Conservation (phyloP, 2,888 invertebrate genomes). For the Eulithis testata region DNA sequence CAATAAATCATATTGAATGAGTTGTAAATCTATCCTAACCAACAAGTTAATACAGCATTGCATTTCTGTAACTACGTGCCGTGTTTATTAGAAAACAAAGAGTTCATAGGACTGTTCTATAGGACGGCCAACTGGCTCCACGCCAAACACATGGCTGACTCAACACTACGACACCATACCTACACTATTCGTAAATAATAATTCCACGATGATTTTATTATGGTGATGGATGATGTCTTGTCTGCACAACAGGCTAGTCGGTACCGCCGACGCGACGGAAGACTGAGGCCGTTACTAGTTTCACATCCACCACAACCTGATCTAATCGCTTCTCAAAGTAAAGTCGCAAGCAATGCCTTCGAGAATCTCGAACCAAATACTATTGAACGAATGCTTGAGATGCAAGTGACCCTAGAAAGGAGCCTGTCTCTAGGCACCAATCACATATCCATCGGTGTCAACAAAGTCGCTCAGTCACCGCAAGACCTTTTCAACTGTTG, state of each 20-base stretch:
- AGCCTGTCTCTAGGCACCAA: slow-evolving; percentile 68
- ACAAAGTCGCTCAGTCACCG: slow-evolving; percentile 69
- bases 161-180: slow-evolving; percentile 58
- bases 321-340: slow-evolving; percentile 55
- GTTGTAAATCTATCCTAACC: slow-evolving; percentile 27
- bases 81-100: slow-evolving; percentile 54
- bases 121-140: slow-evolving; percentile 60
- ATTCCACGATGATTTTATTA: slow-evolving; percentile 37
- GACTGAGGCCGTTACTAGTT: slow-evolving; percentile 64
- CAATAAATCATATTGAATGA: slow-evolving; percentile 31
- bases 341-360: slow-evolving; percentile 44
- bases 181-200: slow-evolving; percentile 40
- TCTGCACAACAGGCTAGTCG: slow-evolving; percentile 80
- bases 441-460: slow-evolving; percentile 69
- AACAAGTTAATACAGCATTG: slow-evolving; percentile 24
- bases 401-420: slow-evolving; percentile 75
- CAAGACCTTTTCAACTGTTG: slow-evolving; percentile 66
- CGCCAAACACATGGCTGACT: slow-evolving; percentile 65
- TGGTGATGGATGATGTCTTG: slow-evolving; percentile 53
- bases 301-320: slow-evolving; percentile 64
- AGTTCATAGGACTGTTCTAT: slow-evolving; percentile 65
- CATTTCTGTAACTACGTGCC: slow-evolving; percentile 23
- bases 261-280: slow-evolving; percentile 75
- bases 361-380: slow-evolving; percentile 63
- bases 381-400: slow-evolving; percentile 71